Evolutionary conservation across 1,140 invertebrate genomes (phyloP), one percentile per base, ranked within the genome.

Genomic region (Dendrolimus kikuchii): DNA sequence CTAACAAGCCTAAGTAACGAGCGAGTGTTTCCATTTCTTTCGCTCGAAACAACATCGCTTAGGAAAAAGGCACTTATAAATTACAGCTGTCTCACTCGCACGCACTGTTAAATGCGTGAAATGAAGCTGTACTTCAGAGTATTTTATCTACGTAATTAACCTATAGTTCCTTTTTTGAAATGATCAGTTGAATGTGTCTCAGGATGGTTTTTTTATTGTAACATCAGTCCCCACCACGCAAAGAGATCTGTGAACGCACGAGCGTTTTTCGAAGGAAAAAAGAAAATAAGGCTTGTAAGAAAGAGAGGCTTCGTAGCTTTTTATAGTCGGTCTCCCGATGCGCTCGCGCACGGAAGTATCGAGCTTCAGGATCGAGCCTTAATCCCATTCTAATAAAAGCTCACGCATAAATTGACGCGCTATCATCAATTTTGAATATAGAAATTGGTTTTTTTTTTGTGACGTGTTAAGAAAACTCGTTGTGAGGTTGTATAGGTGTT

Each of bases 361-460:
- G 58, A 72, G 73, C 74, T 81, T 80, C 68, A 76, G 79, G 74
- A 81, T 81, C 73, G 71, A 58, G 75, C 66, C 68, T 71, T 81
- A 86, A 86, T 86, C 72, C 78, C 72, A 83, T 83, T 84, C 74
- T 74, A 77, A 81, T 82, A 83, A 86, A 84, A 86, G 79, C 75
- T 81, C 57, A 80, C 82, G 81, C 76, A 77, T 72, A 76, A 75
- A 77, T 78, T 74, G 72, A 75, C 79, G 81, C 66, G 68, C 56
- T 74, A 59, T 76, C 67, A 67, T 77, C 79, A 72, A 59, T 60
- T 64, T 72, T 62, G 47, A 68, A 71, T 69, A 73, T 73, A 71
- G 62, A 62, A 78, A 71, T 68, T 68, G 45, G 57, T 76, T 79
- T 81, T 76, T 79, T 83, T 77, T 72, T 68, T 60, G 56, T 59